A percentile compares a stretch with the other conserved stretches of the same genome.
Conservation (phyloP, 2,113 vertebrate species). For the Halichoerus grypus region DNA sequence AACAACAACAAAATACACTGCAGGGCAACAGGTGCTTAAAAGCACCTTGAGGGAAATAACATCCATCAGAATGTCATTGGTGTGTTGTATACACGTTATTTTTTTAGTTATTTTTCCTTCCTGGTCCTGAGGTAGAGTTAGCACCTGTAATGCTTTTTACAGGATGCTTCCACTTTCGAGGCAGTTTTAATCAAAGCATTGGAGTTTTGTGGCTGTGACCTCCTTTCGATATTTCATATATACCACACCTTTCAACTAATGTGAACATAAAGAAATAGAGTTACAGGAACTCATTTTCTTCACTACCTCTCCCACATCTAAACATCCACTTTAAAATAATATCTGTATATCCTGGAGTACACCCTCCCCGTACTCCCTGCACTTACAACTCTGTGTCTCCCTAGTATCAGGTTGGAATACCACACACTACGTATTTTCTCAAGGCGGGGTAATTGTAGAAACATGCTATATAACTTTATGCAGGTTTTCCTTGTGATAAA, state of each 20-base stretch:
- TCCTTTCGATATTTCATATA: neutral
- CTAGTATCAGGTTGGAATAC: neutral
- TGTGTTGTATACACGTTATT: constrained; percentile 1
- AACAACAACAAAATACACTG: constrained; percentile 30
- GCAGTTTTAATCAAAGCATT: neutral
- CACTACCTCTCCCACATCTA: neutral
- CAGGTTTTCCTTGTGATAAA: constrained; percentile 41
- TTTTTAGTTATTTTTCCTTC: constrained; percentile 51
- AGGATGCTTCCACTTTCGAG: constrained; percentile 12
- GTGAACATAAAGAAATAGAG: constrained; percentile 52
- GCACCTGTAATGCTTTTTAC: constrained; percentile 38
- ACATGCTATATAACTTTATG: neutral
- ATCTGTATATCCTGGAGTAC: neutral
- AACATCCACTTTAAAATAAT: neutral
- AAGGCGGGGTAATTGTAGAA: constrained; percentile 37
- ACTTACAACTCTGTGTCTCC: neutral
- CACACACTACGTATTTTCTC: neutral
- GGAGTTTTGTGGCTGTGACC: constrained; percentile 21
- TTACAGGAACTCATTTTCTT: neutral
- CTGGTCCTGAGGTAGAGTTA: constrained; percentile 56
- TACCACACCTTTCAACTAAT: constrained; percentile 49
- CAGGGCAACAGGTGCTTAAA: constrained; percentile 80
- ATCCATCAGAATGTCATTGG: constrained; percentile 71
- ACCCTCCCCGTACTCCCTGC: fast-evolving
- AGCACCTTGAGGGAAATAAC: constrained; percentile 63